Evolutionary conservation across 2,797 vertebrate species (phyloP), one percentile per base, ranked within the genome.

Genomic region (Molossus alvarezi): DNA sequence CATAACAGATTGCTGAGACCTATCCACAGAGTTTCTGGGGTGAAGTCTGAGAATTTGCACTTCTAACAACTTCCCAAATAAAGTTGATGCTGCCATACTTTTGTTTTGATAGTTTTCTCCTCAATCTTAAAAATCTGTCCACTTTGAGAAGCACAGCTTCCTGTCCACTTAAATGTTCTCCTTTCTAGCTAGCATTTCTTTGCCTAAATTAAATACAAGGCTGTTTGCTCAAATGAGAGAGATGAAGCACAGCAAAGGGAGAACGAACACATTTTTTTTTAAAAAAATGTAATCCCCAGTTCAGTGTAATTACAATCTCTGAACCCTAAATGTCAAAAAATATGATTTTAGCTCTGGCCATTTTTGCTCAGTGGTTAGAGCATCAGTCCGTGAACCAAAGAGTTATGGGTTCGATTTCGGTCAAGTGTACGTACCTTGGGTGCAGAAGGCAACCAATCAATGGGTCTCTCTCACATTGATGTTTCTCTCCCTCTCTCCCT

Each of bases 201-300:
- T 67, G 33, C 21, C 17, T 65, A 84, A 29, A 23, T 73, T n/a
- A 55, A 92, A 89, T 84, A 79, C 71, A 87, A 92, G 64, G 23
- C 5, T 88, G 45, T 82, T 72, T 81, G 45, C 45, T 51, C 51
- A 64, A 76, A 76, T 20, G n/a, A 27, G 91, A 77, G 60, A 83
- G 48, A 15, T 33, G 41, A 95, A 37, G 20, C 55, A 88, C 20
- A 91, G 23, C n/a, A 90, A 87, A 91, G 3, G 10, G 18, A 88
- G 18, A 77, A 45, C 41, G 41, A 45, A 45, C 41, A 45, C 41
- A 5, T 45, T 41, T 64, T 64, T 45, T 73, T 80, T 41, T 17
- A n/a, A 53, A 57, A 17, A n/a, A 53, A 57, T 83, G 41, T n/a
- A 90, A 86, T 37, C 67, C n/a, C 48, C 88, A 72, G 57, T 55